These are phyloP conservation scores for Channallabes apus DNA, from an alignment of 2,797 vertebrate genomes.

Conservation along the genomic window DNA sequence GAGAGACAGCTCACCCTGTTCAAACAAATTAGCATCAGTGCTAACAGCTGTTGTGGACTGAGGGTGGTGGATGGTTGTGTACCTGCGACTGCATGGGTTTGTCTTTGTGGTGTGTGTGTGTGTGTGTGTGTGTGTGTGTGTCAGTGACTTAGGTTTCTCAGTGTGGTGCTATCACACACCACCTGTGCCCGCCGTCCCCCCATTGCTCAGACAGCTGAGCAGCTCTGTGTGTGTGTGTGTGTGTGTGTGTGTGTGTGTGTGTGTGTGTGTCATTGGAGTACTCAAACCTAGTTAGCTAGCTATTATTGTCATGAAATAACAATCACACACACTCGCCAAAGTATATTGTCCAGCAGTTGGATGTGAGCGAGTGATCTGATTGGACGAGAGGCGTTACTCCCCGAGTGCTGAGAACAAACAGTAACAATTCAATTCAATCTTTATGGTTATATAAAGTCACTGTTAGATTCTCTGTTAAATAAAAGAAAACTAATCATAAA, in stretches of 20 bases:
- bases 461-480: no score
- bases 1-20: conserved; percentile 46
- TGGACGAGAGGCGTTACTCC: no score
- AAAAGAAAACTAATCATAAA: no score
- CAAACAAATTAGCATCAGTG: conserved; percentile 59
- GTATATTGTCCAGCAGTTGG: no score
- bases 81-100: conserved; percentile 38
- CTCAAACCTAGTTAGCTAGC: background rate
- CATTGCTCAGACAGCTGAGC: conserved; percentile 48
- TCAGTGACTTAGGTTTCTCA: conserved; percentile 48
- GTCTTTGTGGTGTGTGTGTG: conserved; percentile 42
- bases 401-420: no score
- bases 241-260: conserved; percentile 18
- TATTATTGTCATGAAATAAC: background rate
- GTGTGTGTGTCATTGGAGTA: no score
- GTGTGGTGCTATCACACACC: conserved; percentile 48
- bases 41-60: conserved; percentile 52
- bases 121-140: conserved; percentile 47
- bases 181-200: conserved; percentile 49
- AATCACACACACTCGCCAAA: background rate
- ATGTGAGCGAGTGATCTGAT: no score
- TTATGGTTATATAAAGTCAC: no score
- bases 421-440: no score
- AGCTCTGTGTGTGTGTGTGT: conserved; percentile 33
- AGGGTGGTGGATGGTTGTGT: conserved; percentile 35